These are phyloP conservation scores for Patella caerulea DNA, from an alignment of 2,888 invertebrate species.

Conservation along the genomic window DNA sequence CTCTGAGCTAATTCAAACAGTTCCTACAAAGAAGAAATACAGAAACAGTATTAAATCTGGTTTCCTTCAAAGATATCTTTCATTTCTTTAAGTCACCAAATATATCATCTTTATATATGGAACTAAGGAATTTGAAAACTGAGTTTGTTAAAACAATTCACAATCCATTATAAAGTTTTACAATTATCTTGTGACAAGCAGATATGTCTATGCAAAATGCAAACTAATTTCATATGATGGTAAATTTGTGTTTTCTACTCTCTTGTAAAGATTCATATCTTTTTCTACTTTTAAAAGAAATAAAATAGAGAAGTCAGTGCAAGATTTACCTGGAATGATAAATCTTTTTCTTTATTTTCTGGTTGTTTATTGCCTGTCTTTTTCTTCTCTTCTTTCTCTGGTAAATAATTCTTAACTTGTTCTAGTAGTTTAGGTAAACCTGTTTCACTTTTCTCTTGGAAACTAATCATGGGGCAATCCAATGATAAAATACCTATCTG, in stretches of 20 bases:
- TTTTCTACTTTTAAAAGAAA: too few relatives aligned
- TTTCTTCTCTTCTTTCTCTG: conserved; percentile 29
- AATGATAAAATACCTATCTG: conserved; percentile 66
- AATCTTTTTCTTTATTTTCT: conserved; percentile 47
- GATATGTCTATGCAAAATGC: too few relatives aligned
- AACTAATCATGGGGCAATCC: conserved; percentile 63
- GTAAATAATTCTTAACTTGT: conserved; percentile 42
- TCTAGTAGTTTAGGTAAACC: conserved; percentile 50
- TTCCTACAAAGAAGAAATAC: conserved; percentile 51
- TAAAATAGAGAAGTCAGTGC: too few relatives aligned
- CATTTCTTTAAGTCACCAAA: too few relatives aligned
- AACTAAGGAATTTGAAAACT: background rate
- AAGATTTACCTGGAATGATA: conserved; percentile 53
- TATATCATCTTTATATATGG: background rate
- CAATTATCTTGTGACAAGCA: too few relatives aligned
- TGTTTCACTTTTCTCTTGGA: conserved; percentile 60
- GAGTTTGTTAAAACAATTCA: background rate
- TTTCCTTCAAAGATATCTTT: too few relatives aligned
- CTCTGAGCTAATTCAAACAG: conserved; percentile 67
- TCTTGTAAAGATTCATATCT: too few relatives aligned
- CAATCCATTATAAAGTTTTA: background rate
- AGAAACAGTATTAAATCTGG: background rate
- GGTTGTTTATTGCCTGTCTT: conserved; percentile 39
- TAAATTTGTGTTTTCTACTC: too few relatives aligned
- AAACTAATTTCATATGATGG: too few relatives aligned